phyloP scores from a whole-genome alignment of 2,888 invertebrate species.

The Polydrusus pterygomalis region DNA sequence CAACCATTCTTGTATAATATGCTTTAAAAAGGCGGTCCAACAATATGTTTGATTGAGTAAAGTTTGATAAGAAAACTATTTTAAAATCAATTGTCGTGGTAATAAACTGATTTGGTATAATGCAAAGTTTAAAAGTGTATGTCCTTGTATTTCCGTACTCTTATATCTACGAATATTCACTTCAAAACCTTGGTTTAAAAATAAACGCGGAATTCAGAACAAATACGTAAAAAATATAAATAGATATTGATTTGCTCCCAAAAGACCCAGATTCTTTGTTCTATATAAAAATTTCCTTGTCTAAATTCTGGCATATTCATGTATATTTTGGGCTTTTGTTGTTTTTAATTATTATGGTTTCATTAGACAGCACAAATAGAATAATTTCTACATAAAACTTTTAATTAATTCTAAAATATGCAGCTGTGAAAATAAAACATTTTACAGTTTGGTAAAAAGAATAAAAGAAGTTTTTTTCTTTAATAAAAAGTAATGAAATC shows the following conservation, averaged over 20 bases:
- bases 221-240: constrained; percentile 30
- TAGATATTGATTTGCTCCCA: constrained; percentile 46
- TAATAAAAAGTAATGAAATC: too few relatives aligned
- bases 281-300: constrained; percentile 40
- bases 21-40: too few relatives aligned
- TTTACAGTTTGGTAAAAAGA: too few relatives aligned
- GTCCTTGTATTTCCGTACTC: too few relatives aligned
- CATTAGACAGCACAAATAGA: not conserved
- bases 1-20: too few relatives aligned
- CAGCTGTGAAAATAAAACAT: not conserved
- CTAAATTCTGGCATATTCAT: not conserved
- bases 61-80: too few relatives aligned
- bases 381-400: not conserved
- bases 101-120: not conserved
- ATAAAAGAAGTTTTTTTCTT: too few relatives aligned
- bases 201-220: not conserved
- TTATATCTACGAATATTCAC: not conserved
- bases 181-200: not conserved
- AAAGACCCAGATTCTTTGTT: constrained; percentile 39
- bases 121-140: not conserved
- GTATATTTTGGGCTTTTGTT: not conserved
- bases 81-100: not conserved
- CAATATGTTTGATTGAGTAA: too few relatives aligned
- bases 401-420: not conserved
- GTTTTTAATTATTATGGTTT: not conserved